phyloP scores from a whole-genome alignment of 2,888 invertebrate species.

The Margaritifera margaritifera region DNA sequence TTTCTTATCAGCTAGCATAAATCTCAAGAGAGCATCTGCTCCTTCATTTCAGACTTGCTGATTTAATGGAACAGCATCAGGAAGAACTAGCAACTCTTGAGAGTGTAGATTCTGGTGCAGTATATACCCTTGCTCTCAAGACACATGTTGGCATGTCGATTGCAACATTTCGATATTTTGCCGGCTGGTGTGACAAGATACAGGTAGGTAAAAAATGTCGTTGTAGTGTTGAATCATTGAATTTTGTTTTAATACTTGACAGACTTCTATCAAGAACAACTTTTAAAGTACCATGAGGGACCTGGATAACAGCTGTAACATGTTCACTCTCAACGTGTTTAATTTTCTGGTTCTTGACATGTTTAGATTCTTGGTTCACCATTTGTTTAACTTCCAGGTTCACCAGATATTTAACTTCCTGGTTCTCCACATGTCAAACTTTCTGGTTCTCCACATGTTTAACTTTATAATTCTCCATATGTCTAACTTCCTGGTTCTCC shows the following conservation, averaged over 20 bases:
- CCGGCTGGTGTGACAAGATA: slow-evolving; percentile 97
- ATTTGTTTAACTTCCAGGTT: background rate
- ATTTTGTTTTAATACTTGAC: background rate
- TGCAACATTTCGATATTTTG: slow-evolving; percentile 96
- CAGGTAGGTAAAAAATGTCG: slow-evolving; percentile 74
- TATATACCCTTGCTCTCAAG: slow-evolving; percentile 95
- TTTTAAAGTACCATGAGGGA: background rate
- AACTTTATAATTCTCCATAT: too few relatives aligned
- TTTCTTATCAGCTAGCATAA: too few relatives aligned
- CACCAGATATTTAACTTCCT: background rate
- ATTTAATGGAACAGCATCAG: slow-evolving; percentile 94
- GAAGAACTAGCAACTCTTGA: slow-evolving; percentile 97
- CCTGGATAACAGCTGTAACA: background rate
- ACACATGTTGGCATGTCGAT: slow-evolving; percentile 99
- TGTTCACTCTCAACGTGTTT: background rate
- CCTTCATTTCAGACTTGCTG: slow-evolving; percentile 82
- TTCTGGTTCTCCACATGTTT: too few relatives aligned
- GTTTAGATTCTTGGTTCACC: background rate
- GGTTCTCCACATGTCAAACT: too few relatives aligned
- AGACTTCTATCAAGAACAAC: background rate
- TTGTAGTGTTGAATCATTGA: background rate
- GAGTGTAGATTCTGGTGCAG: slow-evolving; percentile 94
- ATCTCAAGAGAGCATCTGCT: too few relatives aligned
- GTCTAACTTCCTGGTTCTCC: too few relatives aligned
- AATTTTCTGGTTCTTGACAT: background rate